A percentile compares a stretch with the other conserved stretches of the same genome.
phyloP scores from a whole-genome alignment of 2,113 vertebrate genomes.

The Istiophorus platypterus region DNA sequence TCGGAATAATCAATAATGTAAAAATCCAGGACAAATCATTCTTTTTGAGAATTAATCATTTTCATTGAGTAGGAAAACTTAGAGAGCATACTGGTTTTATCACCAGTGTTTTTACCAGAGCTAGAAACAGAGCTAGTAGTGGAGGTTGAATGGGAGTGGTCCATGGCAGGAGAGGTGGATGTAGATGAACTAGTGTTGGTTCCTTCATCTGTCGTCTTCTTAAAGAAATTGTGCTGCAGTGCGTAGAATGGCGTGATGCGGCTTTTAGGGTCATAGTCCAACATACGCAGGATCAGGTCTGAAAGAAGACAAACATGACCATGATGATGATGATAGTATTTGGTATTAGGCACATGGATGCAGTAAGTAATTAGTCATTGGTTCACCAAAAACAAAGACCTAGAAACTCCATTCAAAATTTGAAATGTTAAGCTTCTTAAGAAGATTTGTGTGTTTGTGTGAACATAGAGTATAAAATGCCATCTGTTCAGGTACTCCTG shows the following conservation, averaged over 20 bases:
- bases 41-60: not conserved
- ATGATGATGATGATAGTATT: not conserved
- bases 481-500: no score
- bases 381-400: no score
- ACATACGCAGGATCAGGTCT: conserved; percentile 95
- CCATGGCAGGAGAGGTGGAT: conserved; percentile 92
- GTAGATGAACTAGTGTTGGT: conserved; percentile 95
- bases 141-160: conserved; percentile 96
- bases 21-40: not conserved
- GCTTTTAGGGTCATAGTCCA: conserved; percentile 95
- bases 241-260: conserved; percentile 96
- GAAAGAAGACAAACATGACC: conserved; percentile 4
- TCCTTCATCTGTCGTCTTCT: conserved; percentile 96
- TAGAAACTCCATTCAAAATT: no score
- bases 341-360: not conserved
- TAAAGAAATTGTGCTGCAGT: conserved; percentile 97
- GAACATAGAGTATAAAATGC: no score
- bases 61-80: not conserved
- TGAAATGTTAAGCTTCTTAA: no score
- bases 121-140: conserved; percentile 96
- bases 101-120: conserved; percentile 84
- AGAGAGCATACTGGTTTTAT: no score
- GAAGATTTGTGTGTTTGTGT: no score
- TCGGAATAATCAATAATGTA: not conserved
- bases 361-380: no score